A percentile compares a stretch with the other conserved stretches of the same genome.
Conservation (phyloP, 2,113 vertebrate species). For the Sander vitreus region DNA sequence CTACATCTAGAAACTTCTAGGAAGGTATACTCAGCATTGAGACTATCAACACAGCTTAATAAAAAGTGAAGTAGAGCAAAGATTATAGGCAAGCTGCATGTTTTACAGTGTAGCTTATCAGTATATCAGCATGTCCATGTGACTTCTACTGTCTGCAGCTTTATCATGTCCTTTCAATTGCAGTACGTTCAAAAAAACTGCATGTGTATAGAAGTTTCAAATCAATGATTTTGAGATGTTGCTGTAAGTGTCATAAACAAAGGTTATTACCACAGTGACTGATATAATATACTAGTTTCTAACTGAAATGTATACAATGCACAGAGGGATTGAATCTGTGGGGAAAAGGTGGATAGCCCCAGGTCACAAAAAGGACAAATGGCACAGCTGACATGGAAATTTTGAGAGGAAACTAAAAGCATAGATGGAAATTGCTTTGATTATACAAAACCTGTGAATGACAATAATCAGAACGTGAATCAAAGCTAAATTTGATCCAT, state of each 20-base stretch:
- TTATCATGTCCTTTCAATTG: conserved; percentile 4
- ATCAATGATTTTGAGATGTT: neutral
- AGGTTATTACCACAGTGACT: neutral
- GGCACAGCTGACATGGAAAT: neutral
- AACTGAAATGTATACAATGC: neutral
- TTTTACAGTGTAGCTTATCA: conserved; percentile 45
- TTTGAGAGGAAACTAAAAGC: neutral
- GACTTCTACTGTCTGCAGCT: conserved; percentile 10
- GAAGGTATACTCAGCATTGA: conserved; percentile 21
- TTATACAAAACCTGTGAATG: neutral
- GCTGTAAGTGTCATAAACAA: neutral
- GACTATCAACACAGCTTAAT: conserved; percentile 29
- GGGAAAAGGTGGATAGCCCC: neutral
- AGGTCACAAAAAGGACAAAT: neutral
- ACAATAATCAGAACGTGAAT: neutral
- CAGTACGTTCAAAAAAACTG: neutral
- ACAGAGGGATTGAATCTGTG: neutral
- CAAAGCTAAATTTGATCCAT: neutral
- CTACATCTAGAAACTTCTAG: conserved; percentile 28
- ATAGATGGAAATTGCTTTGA: neutral
- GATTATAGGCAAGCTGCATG: conserved; percentile 36
- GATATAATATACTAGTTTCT: neutral
- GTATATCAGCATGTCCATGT: neutral
- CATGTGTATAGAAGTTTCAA: neutral
- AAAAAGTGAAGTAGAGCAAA: conserved; percentile 52